phyloP scores from a whole-genome alignment of 2,888 invertebrate species.

The Catotricha subobsoleta region DNA sequence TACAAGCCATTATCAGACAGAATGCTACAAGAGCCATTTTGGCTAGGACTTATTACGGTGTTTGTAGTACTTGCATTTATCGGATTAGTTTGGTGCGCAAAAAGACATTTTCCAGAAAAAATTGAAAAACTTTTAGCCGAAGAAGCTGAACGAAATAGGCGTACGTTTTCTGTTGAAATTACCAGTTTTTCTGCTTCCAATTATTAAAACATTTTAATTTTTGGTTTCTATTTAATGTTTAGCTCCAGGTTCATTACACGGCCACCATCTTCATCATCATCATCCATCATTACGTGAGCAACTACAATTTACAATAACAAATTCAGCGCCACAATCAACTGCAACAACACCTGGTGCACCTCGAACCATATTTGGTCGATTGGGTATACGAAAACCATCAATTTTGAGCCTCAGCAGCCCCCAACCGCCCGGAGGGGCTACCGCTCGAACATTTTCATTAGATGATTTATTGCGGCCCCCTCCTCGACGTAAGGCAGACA shows the following conservation, averaged over 20 bases:
- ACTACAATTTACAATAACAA: conserved; percentile 32
- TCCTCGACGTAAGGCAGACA: conserved; percentile 55
- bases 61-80: conserved; percentile 60
- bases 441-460: conserved; percentile 70
- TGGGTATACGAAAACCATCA: conserved; percentile 77
- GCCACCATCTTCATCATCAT: conserved; percentile 21
- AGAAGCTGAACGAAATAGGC: conserved; percentile 54
- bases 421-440: conserved; percentile 36
- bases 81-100: conserved; percentile 67
- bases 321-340: conserved; percentile 29
- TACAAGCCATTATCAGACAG: conserved; percentile 56
- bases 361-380: conserved; percentile 60
- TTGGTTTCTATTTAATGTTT: conserved; percentile 9
- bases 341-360: conserved; percentile 35
- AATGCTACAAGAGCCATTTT: conserved; percentile 76
- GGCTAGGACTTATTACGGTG: conserved; percentile 74
- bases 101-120: conserved; percentile 70
- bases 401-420: conserved; percentile 62
- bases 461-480: conserved; percentile 74
- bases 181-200: background rate
- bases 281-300: conserved; percentile 43
- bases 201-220: background rate
- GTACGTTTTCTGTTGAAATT: conserved; percentile 28
- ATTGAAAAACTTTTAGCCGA: conserved; percentile 67
- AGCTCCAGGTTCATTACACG: conserved; percentile 18